A percentile compares a stretch with the other conserved stretches of the same genome.
These are phyloP conservation scores for Halichoerus grypus DNA, from an alignment of 2,113 vertebrate species.

Conservation along the genomic window DNA sequence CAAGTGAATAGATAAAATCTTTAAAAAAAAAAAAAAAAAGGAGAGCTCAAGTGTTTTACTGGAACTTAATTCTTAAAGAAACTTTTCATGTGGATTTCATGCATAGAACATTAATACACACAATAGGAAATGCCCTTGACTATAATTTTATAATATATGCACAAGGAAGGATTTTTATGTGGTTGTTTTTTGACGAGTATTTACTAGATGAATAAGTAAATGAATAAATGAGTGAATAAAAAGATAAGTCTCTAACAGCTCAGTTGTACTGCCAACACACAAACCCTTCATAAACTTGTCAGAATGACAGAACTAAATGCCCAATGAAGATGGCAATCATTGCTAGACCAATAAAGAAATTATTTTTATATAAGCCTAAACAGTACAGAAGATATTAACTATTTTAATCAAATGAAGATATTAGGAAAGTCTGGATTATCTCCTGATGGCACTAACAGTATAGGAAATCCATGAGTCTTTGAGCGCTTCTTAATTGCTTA, in stretches of 20 bases:
- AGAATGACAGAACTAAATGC: not conserved
- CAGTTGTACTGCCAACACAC: not conserved
- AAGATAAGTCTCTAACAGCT: not conserved
- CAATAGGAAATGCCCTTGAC: not conserved
- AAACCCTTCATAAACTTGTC: not conserved
- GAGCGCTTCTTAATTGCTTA: not conserved
- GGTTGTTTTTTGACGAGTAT: conserved; percentile 53
- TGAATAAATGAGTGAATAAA: conserved; percentile 42
- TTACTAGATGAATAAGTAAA: conserved; percentile 49
- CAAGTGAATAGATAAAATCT: no score
- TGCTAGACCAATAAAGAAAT: conserved; percentile 28
- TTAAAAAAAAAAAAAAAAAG: no score
- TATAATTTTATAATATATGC: conserved; percentile 23
- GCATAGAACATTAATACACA: not conserved
- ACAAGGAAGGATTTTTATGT: not conserved
- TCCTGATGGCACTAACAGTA: not conserved
- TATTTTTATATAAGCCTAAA: conserved; percentile 10
- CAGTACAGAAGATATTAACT: not conserved
- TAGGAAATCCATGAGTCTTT: not conserved
- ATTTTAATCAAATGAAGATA: conserved; percentile 50
- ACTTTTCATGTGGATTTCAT: conserved; percentile 29
- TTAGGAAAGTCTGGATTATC: not conserved
- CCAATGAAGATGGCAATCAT: not conserved
- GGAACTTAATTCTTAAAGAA: conserved; percentile 34
- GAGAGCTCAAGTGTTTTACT: not conserved